phyloP scores from a whole-genome alignment of 2,888 invertebrate species.

The Coecobrya sp. region DNA sequence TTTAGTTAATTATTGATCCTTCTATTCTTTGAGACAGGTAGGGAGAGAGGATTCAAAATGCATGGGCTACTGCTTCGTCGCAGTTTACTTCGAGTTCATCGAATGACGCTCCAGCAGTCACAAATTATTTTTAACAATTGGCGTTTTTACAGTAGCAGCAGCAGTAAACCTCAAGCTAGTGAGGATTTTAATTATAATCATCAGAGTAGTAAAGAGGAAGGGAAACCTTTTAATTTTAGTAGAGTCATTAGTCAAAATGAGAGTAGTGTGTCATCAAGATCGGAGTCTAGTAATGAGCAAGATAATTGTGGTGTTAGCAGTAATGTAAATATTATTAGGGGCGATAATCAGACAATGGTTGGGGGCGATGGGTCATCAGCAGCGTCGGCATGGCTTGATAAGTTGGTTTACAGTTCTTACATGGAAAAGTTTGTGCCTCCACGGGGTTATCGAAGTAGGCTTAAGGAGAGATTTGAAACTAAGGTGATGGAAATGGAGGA shows the following conservation, averaged over 20 bases:
- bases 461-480: conserved; percentile 17
- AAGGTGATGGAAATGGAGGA: conserved; percentile 1
- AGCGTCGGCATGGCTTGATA: conserved; percentile 71
- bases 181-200: too few relatives aligned
- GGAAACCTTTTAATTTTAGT: too few relatives aligned
- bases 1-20: background rate
- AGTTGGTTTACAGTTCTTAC: conserved; percentile 80
- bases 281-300: too few relatives aligned
- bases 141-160: background rate
- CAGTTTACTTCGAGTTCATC: background rate
- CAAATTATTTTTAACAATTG: background rate
- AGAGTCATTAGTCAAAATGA: too few relatives aligned
- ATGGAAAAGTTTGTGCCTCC: conserved; percentile 77
- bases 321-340: too few relatives aligned
- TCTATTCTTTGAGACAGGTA: too few relatives aligned
- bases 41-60: background rate
- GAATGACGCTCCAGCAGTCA: background rate
- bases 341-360: background rate
- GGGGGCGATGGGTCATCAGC: background rate
- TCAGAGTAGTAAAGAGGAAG: too few relatives aligned
- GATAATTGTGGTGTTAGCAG: background rate
- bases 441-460: background rate
- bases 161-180: background rate
- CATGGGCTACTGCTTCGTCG: background rate
- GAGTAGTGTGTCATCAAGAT: too few relatives aligned